These are phyloP conservation scores for Clinocottus analis DNA, from an alignment of 2,113 vertebrate species.

Conservation along the genomic window DNA sequence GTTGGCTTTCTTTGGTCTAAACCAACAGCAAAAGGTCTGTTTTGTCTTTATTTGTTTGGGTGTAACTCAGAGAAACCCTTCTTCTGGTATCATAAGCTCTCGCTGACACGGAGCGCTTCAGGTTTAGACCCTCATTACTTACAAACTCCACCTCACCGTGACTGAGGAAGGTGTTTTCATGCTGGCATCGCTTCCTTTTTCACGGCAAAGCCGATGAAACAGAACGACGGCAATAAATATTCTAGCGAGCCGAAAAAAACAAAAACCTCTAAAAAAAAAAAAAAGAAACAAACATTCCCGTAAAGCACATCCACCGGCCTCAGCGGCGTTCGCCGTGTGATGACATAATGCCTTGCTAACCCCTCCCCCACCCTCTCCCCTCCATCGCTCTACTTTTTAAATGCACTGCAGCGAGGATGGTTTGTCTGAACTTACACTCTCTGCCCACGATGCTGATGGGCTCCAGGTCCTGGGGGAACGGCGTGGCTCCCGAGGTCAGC, in stretches of 20 bases:
- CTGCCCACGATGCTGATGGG: conserved; percentile 80
- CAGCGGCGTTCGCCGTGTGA: neutral
- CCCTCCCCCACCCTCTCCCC: neutral
- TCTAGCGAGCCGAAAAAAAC: neutral
- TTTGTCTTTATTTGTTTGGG: neutral
- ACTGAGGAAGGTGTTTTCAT: neutral
- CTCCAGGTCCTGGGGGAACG: conserved; percentile 86
- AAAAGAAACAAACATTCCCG: conserved; percentile 11
- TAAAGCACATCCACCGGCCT: conserved; percentile 21
- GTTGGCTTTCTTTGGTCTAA: neutral
- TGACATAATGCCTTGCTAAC: conserved; percentile 9
- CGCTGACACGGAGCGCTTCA: neutral
- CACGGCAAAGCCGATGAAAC: neutral
- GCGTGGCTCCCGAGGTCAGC: conserved; percentile 70
- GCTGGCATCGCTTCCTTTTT: neutral
- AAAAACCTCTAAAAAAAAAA: conserved; percentile 6
- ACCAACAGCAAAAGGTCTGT: neutral
- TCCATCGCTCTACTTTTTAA: conserved; percentile 3
- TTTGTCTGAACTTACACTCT: conserved; percentile 75
- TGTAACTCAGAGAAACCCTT: neutral
- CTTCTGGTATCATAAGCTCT: neutral
- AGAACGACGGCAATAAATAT: neutral
- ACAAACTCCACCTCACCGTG: neutral
- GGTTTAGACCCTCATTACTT: neutral
- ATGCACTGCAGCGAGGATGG: conserved; percentile 9